Evolutionary conservation across 1,140 invertebrate genomes (phyloP), one percentile per base, ranked within the genome.

Genomic region (Heliconius himera): DNA sequence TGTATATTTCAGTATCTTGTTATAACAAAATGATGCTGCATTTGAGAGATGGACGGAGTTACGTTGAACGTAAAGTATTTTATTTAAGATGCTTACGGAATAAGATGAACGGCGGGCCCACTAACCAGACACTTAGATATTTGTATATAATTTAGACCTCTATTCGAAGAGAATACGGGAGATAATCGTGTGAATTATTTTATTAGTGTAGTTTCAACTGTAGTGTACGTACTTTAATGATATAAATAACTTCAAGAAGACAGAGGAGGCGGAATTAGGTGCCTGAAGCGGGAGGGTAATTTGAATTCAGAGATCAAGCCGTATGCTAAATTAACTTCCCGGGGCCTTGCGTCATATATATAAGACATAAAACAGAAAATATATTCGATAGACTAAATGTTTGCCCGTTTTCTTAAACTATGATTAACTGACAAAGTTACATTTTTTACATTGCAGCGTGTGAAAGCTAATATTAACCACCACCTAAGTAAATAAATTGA

Each of bases 161-260:
- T 71, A 71, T n/a, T 36, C 0, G 0, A 18, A 36, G 8, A 20
- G 36, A 38, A 71, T 71, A 71, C 38, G 70, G 33, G 8, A 38
- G 16, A 71, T 36, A 38, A 36, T 71, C 33, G 33, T 13, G 36
- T 71, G 36, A n/a, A 38, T 8, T 71, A 20, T 38, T 71, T 38
- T 20, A 9, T 16, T n/a, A 38, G n/a, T n/a, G n/a, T n/a, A n/a
- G 1, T 71, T 71, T 38, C 13, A 71, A 71, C 16, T 11, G 33
- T 33, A 18, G 66, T 16, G 78, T 79, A 79, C 16, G 20, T 76
- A 29, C 54, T 80, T n/a, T 74, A 74, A 72, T 80, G 78, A 76
- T 22, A 80, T 80, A 80, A 80, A 80, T 80, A 80, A 76, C 73
- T 75, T 72, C 60, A 80, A 71, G 78, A 76, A 74, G 78, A 80